Evolutionary conservation across 2,888 invertebrate species (phyloP), one percentile per base, ranked within the genome.

Genomic region (Cephus sareptanus): DNA sequence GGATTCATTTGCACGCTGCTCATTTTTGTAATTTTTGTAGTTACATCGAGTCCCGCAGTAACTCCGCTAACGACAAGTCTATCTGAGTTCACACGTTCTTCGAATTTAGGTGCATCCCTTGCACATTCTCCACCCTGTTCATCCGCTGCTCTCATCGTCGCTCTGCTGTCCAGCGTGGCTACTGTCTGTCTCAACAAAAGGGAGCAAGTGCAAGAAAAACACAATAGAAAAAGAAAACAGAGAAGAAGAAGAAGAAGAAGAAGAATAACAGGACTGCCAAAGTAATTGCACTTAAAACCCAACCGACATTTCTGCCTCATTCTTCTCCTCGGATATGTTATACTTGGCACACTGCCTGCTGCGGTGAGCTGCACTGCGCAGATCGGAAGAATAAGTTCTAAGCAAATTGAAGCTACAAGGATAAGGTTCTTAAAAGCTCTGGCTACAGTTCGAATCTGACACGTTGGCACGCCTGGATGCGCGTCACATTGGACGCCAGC

Each of bases 301-400:
- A 31, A 70, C 70, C 15, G 33, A 33, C 30, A 11, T 70, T 33
- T 9, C 70, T 33, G 12, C 70, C 30, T 33, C 1, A 70, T 70
- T 70, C 70, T 30, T 70, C 70, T 33, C 70, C 12, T 15, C 12
- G 80, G 73, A 75, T 76, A 78, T 82, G 85, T 85, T 83, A 82
- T 83, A 79, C 82, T 83, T 83, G 85, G 83, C 82, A 83, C 83
- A 85, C 83, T 85, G 86, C 83, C 82, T 83, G 81, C 77, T 77
- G 76, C 56, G 80, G 78, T 78, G 81, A 85, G 76, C 81, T 77
- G 40, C 77, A 81, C 75, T 77, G 75, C 73, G 80, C 76, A 75
- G 76, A 76, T 75, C 74, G 76, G 37, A 73, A 37, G 75, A 76
- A 80, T 79, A 76, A 78, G 80, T 80, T 80, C 77, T 79, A 77